A percentile compares a stretch with the other conserved stretches of the same genome.
phyloP scores from a whole-genome alignment of 2,888 invertebrate genomes.

The Bugula neritina region DNA sequence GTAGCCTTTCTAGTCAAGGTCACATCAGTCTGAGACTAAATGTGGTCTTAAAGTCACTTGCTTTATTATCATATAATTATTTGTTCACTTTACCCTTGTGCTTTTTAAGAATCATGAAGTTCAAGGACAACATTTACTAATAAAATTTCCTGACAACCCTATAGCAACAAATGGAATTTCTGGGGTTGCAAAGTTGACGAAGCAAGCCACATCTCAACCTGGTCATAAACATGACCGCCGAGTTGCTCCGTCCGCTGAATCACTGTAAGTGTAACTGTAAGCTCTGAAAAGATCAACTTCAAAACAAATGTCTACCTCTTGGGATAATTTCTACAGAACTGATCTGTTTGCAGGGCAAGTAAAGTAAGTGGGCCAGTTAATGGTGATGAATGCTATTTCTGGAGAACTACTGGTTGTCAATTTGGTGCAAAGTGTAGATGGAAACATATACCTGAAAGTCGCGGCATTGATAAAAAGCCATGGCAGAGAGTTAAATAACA shows the following conservation, averaged over 20 bases:
- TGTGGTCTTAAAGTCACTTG: too few species aligned
- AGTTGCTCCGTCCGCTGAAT: too few species aligned
- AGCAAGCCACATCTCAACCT: not conserved
- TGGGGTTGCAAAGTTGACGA: not conserved
- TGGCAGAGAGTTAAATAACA: conserved; percentile 46
- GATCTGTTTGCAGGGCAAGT: not conserved
- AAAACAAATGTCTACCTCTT: too few species aligned
- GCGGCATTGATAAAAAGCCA: conserved; percentile 55
- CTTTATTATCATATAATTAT: too few species aligned
- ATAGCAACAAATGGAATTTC: conserved; percentile 34
- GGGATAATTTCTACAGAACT: too few species aligned
- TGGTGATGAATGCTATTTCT: conserved; percentile 56
- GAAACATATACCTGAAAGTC: conserved; percentile 51
- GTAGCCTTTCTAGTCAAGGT: too few species aligned
- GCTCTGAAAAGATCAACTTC: too few species aligned
- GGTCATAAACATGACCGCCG: not conserved
- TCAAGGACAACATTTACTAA: conserved; percentile 52
- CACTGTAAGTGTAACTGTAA: too few species aligned
- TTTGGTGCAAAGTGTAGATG: conserved; percentile 54
- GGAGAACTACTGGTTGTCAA: conserved; percentile 56
- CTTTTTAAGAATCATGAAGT: conserved; percentile 47
- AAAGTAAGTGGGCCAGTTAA: conserved; percentile 53
- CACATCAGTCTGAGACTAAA: too few species aligned
- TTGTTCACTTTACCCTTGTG: too few species aligned
- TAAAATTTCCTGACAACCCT: conserved; percentile 56